Base-by-base conservation (phyloP, 1,140 invertebrate genomes). In the Heliconius congener region DNA sequence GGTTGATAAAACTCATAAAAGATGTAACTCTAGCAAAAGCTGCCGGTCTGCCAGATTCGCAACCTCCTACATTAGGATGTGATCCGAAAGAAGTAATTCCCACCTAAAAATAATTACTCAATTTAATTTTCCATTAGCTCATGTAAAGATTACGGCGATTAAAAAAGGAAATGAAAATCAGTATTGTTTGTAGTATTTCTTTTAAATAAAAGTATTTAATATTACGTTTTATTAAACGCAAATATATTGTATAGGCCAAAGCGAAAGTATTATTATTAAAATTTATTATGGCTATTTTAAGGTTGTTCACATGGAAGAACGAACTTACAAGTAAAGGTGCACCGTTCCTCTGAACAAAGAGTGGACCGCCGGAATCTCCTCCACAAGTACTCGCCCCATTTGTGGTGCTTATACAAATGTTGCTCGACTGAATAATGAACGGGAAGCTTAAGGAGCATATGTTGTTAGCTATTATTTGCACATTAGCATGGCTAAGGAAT, bases 311-410 rank as follows among this genome's bases (percentile, higher is more conserved):
- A 6, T 55, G 42, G 42, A 46, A 46, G 16, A 60, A 27, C 0
- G 9, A 60, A 23, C 57, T 60, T 60, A 60, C 57, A 27, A 60
- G 57, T 60, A 60, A 23, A 27, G 57, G 57, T n/a, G 3, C 57
- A 60, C 81, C 76, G 39, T 84, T 71, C 27, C 79, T 85, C 6
- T 42, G 34, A 42, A 87, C 81, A 0, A 92, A 90, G 75, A 95
- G 88, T 77, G 95, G 95, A 80, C 95, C 95, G 80, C 95, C 95
- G 76, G 95, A 95, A 80, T 95, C 95, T 11, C 95, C 95, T 34
- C 78, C 55, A 78, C 88, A 89, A 13, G 82, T 84, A 6, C 87
- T 83, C 1, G 66, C 78, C 1, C 80, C 81, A 8, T 83, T 82
- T 11, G 50, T 11, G 13, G 86, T 83, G 13, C 42, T 46, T 13